Evolutionary conservation across 2,113 vertebrate species (phyloP), one percentile per base, ranked within the genome.

Genomic region (Stigmatopora argus): DNA sequence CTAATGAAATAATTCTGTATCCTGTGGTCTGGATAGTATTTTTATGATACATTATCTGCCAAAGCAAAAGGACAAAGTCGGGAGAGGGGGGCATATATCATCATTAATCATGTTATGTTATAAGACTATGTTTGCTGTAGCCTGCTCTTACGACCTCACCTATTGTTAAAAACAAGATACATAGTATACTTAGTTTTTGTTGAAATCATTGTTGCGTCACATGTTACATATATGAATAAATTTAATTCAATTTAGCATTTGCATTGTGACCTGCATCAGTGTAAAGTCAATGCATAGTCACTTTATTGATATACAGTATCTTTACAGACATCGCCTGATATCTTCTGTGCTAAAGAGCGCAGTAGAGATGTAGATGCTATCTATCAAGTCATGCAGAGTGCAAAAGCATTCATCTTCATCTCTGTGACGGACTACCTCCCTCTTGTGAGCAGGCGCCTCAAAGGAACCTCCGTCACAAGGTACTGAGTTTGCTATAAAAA

Each of bases 351-450:
- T 38, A 87, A 81, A 81, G 82, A 83, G 77, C 86, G 87, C 19
- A 87, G 84, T 56, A 70, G 76, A 81, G 86, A 87, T 52, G 4
- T 86, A 31, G 87, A 89, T 0, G 87, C 87, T 61, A 87, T 89
- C 55, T 51, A 81, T 66, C 79, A 86, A 60, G 86, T 89, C 76
- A 81, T 89, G 67, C 86, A 86, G 69, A 80, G 70, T 11, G 87
- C 87, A 38, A 78, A 83, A 65, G 73, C 65, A 2, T 89, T 89
- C 7, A 26, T 85, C 75, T 86, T 78, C 73, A 87, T 89, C 51
- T 89, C 86, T 2, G 87, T 89, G 78, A 86, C 79, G 0, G 86
- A 89, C 83, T 89, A 89, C 73, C 87, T 89, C 69, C 87, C 87
- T 47, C 73, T 89, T 61, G 65, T 87, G 46, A 85, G 23, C 78